Conservation (phyloP, 2,797 vertebrate species). For the Mus spretus region DNA sequence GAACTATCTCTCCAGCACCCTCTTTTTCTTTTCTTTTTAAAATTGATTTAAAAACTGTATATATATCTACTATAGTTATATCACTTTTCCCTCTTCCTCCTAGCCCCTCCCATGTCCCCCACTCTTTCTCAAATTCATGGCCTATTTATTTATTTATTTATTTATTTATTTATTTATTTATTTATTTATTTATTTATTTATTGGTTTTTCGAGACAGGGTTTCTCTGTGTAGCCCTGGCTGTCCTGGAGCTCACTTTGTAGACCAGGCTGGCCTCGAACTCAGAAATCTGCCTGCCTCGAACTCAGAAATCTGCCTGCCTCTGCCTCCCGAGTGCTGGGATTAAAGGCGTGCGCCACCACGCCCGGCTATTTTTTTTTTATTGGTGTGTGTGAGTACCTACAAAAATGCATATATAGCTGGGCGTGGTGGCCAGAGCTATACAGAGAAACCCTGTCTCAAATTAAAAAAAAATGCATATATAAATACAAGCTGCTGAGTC, state of each 20-base stretch:
- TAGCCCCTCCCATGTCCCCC: background rate
- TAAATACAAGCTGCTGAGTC: background rate
- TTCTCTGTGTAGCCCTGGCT: no score
- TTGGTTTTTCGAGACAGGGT: no score
- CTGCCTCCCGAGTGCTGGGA: no score
- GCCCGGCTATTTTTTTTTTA: background rate
- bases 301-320: no score
- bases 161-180: no score
- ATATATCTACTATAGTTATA: background rate
- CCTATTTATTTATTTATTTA: background rate
- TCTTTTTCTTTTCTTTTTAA: background rate
- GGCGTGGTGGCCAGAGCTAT: no score
- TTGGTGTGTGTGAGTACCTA: background rate
- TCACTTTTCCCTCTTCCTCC: background rate
- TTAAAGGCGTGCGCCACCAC: no score
- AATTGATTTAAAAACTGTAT: background rate
- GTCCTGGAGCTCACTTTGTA: no score
- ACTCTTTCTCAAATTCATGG: background rate
- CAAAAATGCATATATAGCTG: background rate
- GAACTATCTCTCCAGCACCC: background rate
- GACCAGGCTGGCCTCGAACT: no score
- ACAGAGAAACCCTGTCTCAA: no score
- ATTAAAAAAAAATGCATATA: background rate
- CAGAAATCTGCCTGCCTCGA: no score
- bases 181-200: no score